phyloP scores from a whole-genome alignment of 1,140 invertebrate species.

The Drosophila pallidifrons region DNA sequence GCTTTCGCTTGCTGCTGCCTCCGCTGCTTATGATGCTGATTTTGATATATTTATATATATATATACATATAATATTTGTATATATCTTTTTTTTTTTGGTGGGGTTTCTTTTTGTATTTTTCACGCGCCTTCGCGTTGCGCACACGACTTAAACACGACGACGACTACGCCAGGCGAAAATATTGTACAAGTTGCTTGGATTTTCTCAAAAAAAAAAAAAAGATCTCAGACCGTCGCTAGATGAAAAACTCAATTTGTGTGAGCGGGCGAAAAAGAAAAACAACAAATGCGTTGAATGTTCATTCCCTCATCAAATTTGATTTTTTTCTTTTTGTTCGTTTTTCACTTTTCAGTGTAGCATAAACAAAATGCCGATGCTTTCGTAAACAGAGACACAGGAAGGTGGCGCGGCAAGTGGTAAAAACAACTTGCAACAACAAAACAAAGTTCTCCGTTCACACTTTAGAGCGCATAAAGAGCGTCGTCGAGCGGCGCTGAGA shows the following conservation, averaged over 20 bases:
- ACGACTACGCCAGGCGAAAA: slow-evolving; percentile 72
- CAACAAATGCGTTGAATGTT: slow-evolving; percentile 75
- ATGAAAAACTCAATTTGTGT: slow-evolving; percentile 69
- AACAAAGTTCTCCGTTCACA: slow-evolving; percentile 7
- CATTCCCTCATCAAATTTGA: slow-evolving; percentile 59
- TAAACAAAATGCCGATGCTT: slow-evolving; percentile 73
- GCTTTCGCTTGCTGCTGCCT: slow-evolving; percentile 1
- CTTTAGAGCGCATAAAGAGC: slow-evolving; percentile 25
- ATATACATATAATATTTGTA: slow-evolving; percentile 15
- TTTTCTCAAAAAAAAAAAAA: slow-evolving; percentile 54
- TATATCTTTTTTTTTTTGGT: slow-evolving; percentile 37
- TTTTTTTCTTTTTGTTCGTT: slow-evolving; percentile 40
- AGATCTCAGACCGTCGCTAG: slow-evolving; percentile 27
- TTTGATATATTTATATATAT: slow-evolving; percentile 49
- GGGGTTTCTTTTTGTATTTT: slow-evolving; percentile 38
- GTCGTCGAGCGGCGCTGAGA: not conserved
- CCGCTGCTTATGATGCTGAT: slow-evolving; percentile 43
- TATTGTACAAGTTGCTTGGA: slow-evolving; percentile 72
- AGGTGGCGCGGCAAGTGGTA: slow-evolving; percentile 30
- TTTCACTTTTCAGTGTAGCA: slow-evolving; percentile 48
- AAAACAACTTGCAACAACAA: slow-evolving; percentile 17
- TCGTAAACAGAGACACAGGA: slow-evolving; percentile 69
- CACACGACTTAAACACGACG: slow-evolving; percentile 82
- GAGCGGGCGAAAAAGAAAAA: slow-evolving; percentile 40
- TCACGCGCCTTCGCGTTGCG: slow-evolving; percentile 78